Base-by-base conservation (phyloP, 2,113 vertebrate species). In the Cinclus mexicanus region DNA sequence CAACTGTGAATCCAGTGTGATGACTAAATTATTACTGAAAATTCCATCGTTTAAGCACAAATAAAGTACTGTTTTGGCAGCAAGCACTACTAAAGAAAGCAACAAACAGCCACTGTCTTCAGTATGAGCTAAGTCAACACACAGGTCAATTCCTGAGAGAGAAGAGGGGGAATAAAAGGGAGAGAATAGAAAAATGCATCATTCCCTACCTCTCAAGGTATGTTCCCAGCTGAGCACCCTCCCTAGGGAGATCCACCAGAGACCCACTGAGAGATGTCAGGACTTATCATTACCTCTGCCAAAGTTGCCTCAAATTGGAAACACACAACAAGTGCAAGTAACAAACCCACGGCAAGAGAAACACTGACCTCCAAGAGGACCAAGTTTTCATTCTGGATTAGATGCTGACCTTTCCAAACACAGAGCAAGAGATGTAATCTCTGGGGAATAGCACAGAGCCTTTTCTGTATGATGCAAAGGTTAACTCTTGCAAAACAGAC, bases 31-130 rank as follows among this genome's bases (percentile, higher is more conserved):
- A 83, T 64, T 69, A 87, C 1, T 21, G 91, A 88, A 94, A 94
- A 92, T 87, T 91, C 91, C 85, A 97, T 28, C 35, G 33, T 92
- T 92, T 69, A 85, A 57, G 59, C n/a, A 91, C 59, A 93, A 96
- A 68, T 67, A 41, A 95, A 84, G 39, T 57, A 82, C 39, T 35
- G 57, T 53, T 71, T 57, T 76, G 55, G 37, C 70, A 87, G 81
- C 31, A 68, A 70, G 82, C 24, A 60, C 52, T 79, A 60, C 60
- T 28, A 83, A 64, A 96, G 93, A 94, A 97, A 95, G 93, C 41
- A 94, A 81, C 59, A 93, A 28, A 83, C 3, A 5, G 22, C 33
- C 78, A n/a, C 49, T 69, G 71, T 67, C 56, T 37, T 83, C 63
- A 55, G 63, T 12, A 31, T 49, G 53, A 74, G 50, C 64, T 47